A percentile compares a stretch with the other conserved stretches of the same genome.
Evolutionary conservation across 2,113 vertebrate species (phyloP).

Genomic region (Donacobius atricapilla): DNA sequence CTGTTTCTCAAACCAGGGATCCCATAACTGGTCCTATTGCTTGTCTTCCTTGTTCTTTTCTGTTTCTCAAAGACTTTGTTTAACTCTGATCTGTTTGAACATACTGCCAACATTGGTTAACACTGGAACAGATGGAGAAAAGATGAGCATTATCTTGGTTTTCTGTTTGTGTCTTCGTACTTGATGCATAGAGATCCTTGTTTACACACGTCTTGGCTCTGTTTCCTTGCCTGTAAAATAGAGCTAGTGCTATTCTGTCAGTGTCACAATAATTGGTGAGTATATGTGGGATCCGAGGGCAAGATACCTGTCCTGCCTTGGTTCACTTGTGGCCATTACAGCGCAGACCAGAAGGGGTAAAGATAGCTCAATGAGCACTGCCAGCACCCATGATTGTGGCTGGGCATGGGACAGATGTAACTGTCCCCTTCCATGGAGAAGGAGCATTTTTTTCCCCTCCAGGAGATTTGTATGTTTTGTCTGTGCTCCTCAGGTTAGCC

Average conservation of each 20-base stretch:
- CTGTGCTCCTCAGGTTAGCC: background rate
- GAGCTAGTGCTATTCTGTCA: background rate
- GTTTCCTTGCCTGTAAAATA: background rate
- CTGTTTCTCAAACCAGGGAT: background rate
- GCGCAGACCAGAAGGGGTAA: background rate
- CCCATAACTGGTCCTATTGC: background rate
- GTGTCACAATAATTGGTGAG: accelerated
- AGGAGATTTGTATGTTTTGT: accelerated
- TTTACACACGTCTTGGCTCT: background rate
- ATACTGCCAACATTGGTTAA: background rate
- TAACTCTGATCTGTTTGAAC: background rate
- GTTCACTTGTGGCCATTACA: background rate
- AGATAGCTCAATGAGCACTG: background rate
- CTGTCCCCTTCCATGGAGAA: background rate
- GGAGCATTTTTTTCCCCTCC: background rate
- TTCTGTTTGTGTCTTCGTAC: background rate
- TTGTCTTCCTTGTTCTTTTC: background rate
- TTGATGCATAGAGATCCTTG: background rate
- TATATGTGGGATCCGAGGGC: background rate
- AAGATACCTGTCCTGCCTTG: accelerated
- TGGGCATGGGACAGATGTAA: accelerated
- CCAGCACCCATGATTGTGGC: background rate
- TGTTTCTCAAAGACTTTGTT: background rate
- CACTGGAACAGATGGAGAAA: background rate
- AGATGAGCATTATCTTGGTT: background rate